phyloP scores from a whole-genome alignment of 2,797 vertebrate species.

The Mormyrops boulengeri region DNA sequence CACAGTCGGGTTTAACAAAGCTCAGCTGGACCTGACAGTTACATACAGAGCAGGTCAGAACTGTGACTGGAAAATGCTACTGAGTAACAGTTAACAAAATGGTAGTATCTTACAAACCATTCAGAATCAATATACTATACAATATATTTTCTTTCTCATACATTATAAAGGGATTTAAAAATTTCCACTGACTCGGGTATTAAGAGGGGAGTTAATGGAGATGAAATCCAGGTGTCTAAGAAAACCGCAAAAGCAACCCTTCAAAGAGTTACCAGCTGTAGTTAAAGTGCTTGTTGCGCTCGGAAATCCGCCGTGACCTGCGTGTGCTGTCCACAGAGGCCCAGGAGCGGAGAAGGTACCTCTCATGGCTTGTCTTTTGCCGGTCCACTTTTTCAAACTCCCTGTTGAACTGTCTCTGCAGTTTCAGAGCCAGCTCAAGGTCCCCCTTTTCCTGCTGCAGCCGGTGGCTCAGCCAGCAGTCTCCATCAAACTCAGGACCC shows the following conservation, averaged over 20 bases:
- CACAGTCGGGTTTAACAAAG: not conserved
- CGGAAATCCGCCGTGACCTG: slow-evolving; percentile 55
- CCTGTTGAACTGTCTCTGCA: slow-evolving; percentile 77
- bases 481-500: slow-evolving; percentile 25
- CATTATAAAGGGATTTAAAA: not conserved
- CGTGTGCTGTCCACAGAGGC: slow-evolving; percentile 57
- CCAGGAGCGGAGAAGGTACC: slow-evolving; percentile 83
- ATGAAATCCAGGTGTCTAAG: slow-evolving; percentile 7
- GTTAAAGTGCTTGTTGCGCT: slow-evolving; percentile 48
- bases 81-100: not conserved
- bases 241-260: not conserved
- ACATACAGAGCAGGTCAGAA: not conserved
- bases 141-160: not conserved
- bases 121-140: not conserved
- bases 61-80: not conserved
- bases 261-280: slow-evolving; percentile 27
- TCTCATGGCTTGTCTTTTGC: slow-evolving; percentile 61
- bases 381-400: slow-evolving; percentile 65
- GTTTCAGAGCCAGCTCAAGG: slow-evolving; percentile 70
- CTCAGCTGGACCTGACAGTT: not conserved
- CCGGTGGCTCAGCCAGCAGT: slow-evolving; percentile 41
- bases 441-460: slow-evolving; percentile 75
- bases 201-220: not conserved
- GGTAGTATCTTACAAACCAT: not conserved
- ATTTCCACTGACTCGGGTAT: not conserved